phyloP scores from a whole-genome alignment of 2,797 vertebrate species.

The Luscinia luscinia region DNA sequence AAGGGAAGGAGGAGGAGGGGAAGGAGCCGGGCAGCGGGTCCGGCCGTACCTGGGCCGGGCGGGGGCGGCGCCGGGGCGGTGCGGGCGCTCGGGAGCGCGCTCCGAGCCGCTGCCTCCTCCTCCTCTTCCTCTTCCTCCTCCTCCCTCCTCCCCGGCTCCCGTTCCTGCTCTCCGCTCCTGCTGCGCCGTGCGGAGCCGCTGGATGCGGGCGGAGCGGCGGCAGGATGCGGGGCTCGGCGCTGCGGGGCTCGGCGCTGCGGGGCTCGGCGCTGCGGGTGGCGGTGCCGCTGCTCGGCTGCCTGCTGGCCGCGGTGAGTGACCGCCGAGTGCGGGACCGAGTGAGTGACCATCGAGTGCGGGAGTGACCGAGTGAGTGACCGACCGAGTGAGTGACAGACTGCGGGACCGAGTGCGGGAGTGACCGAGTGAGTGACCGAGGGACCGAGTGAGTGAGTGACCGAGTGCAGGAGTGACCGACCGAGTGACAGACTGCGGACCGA shows the following conservation, averaged over 20 bases:
- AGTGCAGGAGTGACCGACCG: too few species aligned
- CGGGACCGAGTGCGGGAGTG: too few species aligned
- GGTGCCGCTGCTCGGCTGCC: constrained; percentile 16
- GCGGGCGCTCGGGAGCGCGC: not conserved
- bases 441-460: too few species aligned
- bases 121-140: not conserved
- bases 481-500: too few species aligned
- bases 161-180: not conserved
- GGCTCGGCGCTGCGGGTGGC: not conserved
- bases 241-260: not conserved
- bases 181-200: not conserved
- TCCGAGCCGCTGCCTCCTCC: not conserved
- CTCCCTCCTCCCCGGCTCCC: not conserved
- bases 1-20: too few species aligned
- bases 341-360: too few species aligned
- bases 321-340: too few species aligned
- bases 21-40: not conserved
- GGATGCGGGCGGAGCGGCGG: not conserved
- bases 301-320: constrained; percentile 31
- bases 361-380: too few species aligned
- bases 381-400: too few species aligned
- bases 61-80: constrained; percentile 3
- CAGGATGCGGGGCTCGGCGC: not conserved
- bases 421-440: too few species aligned
- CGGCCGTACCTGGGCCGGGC: not conserved